These are phyloP conservation scores for Lacerta agilis DNA, from an alignment of 2,797 vertebrate species.

Conservation along the genomic window DNA sequence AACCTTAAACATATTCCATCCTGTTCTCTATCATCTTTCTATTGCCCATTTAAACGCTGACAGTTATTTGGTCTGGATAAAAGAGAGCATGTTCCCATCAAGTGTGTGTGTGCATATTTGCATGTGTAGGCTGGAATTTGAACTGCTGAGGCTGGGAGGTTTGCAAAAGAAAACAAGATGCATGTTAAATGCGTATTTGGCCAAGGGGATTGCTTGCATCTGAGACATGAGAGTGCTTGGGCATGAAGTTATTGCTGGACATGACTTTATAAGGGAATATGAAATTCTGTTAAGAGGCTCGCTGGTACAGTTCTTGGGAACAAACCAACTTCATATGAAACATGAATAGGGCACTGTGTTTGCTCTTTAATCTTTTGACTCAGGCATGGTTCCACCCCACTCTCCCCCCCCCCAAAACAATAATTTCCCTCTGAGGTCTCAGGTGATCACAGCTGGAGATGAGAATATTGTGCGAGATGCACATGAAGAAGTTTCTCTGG, in stretches of 20 bases:
- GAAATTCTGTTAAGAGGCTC: constrained; percentile 16
- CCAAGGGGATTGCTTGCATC: background rate
- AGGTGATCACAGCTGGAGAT: background rate
- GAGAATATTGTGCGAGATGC: background rate
- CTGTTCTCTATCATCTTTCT: background rate
- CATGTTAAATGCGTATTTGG: background rate
- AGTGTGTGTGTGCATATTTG: background rate
- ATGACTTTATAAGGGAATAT: constrained; percentile 45
- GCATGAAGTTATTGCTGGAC: constrained; percentile 4
- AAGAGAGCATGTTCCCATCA: background rate
- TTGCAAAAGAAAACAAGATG: constrained; percentile 6
- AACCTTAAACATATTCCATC: background rate
- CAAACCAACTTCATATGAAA: background rate
- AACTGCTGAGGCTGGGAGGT: background rate
- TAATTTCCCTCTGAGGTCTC: background rate
- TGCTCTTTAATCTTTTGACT: background rate
- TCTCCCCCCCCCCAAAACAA: no score
- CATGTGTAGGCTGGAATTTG: background rate
- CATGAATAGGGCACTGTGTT: background rate
- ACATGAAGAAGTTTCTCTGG: background rate
- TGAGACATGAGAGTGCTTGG: constrained; percentile 31
- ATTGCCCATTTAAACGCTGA: background rate
- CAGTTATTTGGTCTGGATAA: background rate
- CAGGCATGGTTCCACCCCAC: background rate
- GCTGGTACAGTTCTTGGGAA: constrained; percentile 1